Conservation (phyloP, 2,888 invertebrate genomes). For the Sabatieria punctata region DNA sequence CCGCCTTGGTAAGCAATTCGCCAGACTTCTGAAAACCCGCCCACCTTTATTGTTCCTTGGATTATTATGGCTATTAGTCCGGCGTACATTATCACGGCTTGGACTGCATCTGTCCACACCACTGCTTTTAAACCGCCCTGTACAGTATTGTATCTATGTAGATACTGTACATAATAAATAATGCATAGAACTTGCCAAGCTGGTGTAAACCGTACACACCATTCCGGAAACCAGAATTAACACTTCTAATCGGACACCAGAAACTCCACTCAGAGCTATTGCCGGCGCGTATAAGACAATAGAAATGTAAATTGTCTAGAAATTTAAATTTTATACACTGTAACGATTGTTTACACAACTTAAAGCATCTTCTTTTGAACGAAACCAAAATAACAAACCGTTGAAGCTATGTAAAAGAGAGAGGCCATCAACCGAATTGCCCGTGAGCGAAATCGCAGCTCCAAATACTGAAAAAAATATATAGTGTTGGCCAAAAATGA, state of each 20-base stretch:
- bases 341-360: not conserved
- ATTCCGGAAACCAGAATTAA: conserved; percentile 8
- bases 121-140: conserved; percentile 62
- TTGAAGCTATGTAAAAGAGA: not conserved
- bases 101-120: conserved; percentile 71
- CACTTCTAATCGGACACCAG: conserved; percentile 2
- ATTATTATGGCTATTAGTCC: conserved; percentile 9
- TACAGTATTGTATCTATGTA: conserved; percentile 12
- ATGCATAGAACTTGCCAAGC: conserved; percentile 8
- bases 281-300: conserved; percentile 10
- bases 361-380: not conserved
- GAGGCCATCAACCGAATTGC: not conserved
- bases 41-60: conserved; percentile 7
- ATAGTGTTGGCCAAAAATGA: no score
- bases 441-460: not conserved
- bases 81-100: conserved; percentile 32
- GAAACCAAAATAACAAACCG: not conserved
- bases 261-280: conserved; percentile 3
- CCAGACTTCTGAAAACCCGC: not conserved
- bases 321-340: not conserved
- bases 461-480: conserved; percentile 5
- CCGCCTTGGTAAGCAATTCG: not conserved
- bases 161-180: conserved; percentile 1
- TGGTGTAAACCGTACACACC: conserved; percentile 10
- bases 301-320: conserved; percentile 7